A percentile compares a stretch with the other conserved stretches of the same genome.
Conservation (phyloP, 2,888 invertebrate species). For the Coleophora flavipennella region DNA sequence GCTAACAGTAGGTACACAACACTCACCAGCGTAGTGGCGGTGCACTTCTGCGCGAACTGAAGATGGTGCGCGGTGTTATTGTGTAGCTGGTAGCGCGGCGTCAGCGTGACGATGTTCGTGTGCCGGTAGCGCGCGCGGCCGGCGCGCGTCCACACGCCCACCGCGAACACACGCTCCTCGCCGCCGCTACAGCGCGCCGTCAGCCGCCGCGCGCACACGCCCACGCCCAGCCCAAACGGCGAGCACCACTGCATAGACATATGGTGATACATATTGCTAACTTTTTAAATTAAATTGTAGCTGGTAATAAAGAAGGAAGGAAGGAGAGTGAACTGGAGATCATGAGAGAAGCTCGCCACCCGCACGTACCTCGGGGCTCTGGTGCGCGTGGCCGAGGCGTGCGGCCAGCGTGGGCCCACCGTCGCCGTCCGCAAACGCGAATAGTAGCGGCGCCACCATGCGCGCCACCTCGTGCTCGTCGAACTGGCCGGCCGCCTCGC, state of each 20-base stretch:
- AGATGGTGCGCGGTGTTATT: constrained; percentile 86
- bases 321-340: no score
- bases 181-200: constrained; percentile 56
- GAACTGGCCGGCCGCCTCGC: constrained; percentile 90
- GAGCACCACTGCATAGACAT: constrained; percentile 83
- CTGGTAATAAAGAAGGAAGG: no score
- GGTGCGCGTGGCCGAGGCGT: constrained; percentile 78
- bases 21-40: constrained; percentile 80
- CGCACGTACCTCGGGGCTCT: constrained; percentile 42
- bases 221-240: constrained; percentile 87
- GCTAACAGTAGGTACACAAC: no score
- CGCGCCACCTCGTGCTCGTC: constrained; percentile 95
- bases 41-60: constrained; percentile 91
- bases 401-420: constrained; percentile 83
- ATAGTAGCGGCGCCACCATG: constrained; percentile 92
- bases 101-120: constrained; percentile 93
- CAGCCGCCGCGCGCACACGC: constrained; percentile 78
- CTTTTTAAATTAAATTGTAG: no score
- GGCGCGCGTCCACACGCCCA: constrained; percentile 90
- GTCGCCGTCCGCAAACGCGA: constrained; percentile 93
- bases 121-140: constrained; percentile 92
- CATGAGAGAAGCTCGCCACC: no score
- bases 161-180: constrained; percentile 79
- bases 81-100: constrained; percentile 93
- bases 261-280: no score